Conservation (phyloP, 1,140 invertebrate genomes). For the Magallana ariakensis region DNA sequence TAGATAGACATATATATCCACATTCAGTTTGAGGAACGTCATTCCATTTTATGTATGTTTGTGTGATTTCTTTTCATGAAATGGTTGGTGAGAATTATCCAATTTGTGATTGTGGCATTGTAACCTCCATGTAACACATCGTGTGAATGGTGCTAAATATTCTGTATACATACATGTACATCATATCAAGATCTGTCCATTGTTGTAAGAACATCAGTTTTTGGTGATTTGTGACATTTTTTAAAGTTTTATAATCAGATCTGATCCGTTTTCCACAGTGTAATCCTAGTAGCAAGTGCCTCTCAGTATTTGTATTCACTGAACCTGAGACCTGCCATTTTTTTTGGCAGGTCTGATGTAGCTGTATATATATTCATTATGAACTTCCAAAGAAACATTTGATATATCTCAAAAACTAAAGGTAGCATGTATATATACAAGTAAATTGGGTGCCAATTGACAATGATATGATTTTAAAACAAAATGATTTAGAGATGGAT, state of each 20-base stretch:
- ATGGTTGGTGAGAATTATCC: too few relatives aligned
- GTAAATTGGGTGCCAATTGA: conserved; percentile 4
- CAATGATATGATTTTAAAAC: not conserved
- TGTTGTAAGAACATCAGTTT: not conserved
- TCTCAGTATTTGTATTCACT: not conserved
- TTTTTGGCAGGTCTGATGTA: too few relatives aligned
- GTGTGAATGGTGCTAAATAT: conserved; percentile 3
- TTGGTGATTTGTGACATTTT: not conserved
- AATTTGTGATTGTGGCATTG: too few relatives aligned
- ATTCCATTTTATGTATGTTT: too few relatives aligned
- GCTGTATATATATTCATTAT: too few relatives aligned
- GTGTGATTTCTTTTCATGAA: too few relatives aligned
- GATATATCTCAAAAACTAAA: too few relatives aligned
- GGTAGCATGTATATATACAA: too few relatives aligned
- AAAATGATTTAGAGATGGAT: not conserved
- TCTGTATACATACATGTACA: not conserved
- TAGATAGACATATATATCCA: too few relatives aligned
- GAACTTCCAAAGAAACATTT: too few relatives aligned
- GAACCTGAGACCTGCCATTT: too few relatives aligned
- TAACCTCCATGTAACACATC: not conserved
- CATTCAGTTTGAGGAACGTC: too few relatives aligned
- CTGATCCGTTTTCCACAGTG: not conserved
- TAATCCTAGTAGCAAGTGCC: not conserved
- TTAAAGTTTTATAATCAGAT: not conserved
- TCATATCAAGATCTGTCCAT: conserved; percentile 25